Conservation (phyloP, 2,888 invertebrate species). For the Platypus cylindrus region DNA sequence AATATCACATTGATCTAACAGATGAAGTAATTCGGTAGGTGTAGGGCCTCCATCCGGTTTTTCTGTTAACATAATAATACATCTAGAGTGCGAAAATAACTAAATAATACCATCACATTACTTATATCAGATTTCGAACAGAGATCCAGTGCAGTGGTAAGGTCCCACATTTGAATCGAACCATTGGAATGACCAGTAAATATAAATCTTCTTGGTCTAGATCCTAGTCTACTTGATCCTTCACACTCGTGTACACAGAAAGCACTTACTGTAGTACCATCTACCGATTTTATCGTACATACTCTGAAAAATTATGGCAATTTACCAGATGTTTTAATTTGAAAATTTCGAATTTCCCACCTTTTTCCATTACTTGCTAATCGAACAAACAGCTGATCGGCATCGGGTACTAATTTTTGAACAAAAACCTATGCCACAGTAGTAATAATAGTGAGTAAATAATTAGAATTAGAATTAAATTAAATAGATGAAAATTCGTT, state of each 20-base stretch:
- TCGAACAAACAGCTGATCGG: constrained; percentile 87
- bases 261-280: constrained; percentile 84
- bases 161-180: constrained; percentile 95
- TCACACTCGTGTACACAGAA: constrained; percentile 98
- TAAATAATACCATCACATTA: constrained; percentile 18
- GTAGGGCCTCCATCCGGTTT: constrained; percentile 78
- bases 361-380: constrained; percentile 90
- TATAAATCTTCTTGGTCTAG: constrained; percentile 73
- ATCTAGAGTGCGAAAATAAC: background rate
- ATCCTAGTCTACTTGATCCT: constrained; percentile 86
- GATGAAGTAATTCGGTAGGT: constrained; percentile 76
- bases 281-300: constrained; percentile 89
- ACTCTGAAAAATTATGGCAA: constrained; percentile 60
- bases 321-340: background rate
- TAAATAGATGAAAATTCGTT: background rate
- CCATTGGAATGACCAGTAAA: constrained; percentile 90
- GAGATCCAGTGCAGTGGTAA: constrained; percentile 86
- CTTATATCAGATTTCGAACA: constrained; percentile 42
- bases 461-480: background rate
- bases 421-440: constrained; percentile 60
- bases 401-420: constrained; percentile 95
- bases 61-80: constrained; percentile 19
- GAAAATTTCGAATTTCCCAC: constrained; percentile 33
- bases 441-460: background rate
- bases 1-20: constrained; percentile 90